Percentiles rank a stretch among this genome's conserved stretches.
These are phyloP conservation scores for Phrynosoma blainvillii DNA, from an alignment of 2,113 vertebrate species.

Conservation along the genomic window DNA sequence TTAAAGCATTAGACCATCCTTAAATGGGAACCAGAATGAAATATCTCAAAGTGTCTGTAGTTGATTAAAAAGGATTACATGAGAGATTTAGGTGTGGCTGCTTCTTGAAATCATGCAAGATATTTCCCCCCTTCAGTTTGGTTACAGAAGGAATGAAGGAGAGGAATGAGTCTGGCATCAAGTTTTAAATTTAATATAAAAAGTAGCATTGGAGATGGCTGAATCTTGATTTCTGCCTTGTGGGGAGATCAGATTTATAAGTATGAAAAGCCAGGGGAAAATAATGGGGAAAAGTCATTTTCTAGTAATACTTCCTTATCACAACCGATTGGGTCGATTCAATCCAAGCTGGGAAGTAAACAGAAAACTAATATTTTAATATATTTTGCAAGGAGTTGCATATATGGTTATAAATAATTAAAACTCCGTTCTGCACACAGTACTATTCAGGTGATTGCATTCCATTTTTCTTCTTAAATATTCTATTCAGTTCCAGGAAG, in stretches of 20 bases:
- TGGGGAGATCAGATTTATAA: background rate
- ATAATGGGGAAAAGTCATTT: background rate
- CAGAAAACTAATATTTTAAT: background rate
- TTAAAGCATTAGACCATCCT: slow-evolving; percentile 72
- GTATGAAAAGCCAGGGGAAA: background rate
- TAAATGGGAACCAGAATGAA: slow-evolving; percentile 64
- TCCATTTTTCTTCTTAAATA: slow-evolving; percentile 48
- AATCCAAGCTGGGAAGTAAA: background rate
- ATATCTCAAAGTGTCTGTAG: slow-evolving; percentile 55
- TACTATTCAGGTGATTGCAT: slow-evolving; percentile 11
- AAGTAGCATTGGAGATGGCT: background rate
- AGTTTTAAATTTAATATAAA: background rate
- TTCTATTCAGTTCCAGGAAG: slow-evolving; percentile 23
- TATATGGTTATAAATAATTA: background rate
- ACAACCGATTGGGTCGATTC: too few relatives aligned
- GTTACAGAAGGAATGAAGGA: background rate
- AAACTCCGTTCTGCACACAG: background rate
- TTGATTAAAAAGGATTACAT: slow-evolving; percentile 71
- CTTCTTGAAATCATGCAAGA: slow-evolving; percentile 26
- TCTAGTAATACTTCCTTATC: background rate
- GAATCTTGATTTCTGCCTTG: background rate
- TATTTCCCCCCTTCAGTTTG: background rate
- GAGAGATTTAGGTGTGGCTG: slow-evolving; percentile 50
- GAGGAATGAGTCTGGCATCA: background rate
- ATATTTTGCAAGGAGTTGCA: background rate